A percentile compares a stretch with the other conserved stretches of the same genome.
These are phyloP conservation scores for Trinorchestia longiramus DNA, from an alignment of 1,140 invertebrate genomes.

Conservation along the genomic window DNA sequence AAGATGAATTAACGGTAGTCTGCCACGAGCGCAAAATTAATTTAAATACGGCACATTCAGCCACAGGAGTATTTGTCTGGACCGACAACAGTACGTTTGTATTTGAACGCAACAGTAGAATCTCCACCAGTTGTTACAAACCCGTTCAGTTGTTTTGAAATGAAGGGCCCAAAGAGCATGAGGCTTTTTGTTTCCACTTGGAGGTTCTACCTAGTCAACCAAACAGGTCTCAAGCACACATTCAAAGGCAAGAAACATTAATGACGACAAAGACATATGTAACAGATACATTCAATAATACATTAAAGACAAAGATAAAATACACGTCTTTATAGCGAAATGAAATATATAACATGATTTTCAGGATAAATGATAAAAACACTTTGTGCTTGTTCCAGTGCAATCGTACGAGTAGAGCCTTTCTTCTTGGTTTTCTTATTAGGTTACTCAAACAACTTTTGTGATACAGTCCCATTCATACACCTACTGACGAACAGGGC, in stretches of 20 bases:
- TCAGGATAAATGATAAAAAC: no score
- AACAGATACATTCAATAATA: no score
- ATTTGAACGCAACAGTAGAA: background rate
- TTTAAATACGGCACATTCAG: background rate
- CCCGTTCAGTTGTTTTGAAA: background rate
- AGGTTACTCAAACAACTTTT: no score
- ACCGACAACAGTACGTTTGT: background rate
- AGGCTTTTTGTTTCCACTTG: background rate
- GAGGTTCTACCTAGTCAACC: background rate
- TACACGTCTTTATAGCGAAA: no score
- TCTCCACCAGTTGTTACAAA: background rate
- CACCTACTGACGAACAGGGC: no score
- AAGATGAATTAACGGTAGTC: background rate
- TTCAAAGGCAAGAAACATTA: background rate
- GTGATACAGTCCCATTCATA: no score
- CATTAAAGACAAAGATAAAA: no score
- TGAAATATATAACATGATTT: no score
- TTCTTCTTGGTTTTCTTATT: no score
- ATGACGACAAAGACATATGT: no score
- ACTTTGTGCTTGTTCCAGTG: no score
- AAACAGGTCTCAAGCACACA: background rate
- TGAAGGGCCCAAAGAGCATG: background rate
- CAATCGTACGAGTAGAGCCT: no score
- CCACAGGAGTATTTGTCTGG: background rate
- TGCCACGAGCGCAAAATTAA: background rate